Base-by-base conservation (phyloP, 1,140 invertebrate species). In the Coenobita brevimanus region DNA sequence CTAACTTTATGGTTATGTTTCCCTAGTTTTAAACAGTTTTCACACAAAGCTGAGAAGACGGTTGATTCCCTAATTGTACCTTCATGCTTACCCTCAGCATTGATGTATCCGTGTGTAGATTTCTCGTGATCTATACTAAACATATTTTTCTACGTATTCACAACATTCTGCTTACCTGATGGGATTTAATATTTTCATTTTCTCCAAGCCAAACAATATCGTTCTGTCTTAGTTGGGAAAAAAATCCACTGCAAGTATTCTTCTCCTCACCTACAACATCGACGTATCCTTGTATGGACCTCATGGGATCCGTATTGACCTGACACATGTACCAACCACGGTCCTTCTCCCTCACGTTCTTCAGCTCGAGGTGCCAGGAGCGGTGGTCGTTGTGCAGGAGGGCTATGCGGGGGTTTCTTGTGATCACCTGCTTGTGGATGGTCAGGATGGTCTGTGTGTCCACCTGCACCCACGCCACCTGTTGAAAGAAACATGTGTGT, bases 281-380 rank as follows among this genome's bases (percentile, higher is more conserved):
- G n/a, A 94, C 88, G 88, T 92, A 92, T 3, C 92, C 93, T 8
- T 91, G 90, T 79, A 91, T 90, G 33, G 84, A 91, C 43, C 91
- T 91, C 91, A 93, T 93, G 17, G 97, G 97, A 89, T 97, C 97
- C 0, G 98, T 98, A 93, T 98, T 99, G 91, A 99, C 97, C 93
- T 99, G 98, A 92, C 98, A 98, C 96, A 98, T 98, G 93, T 98
- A 99, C 38, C 96, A 94, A 46, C 98, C 98, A 90, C 96, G 95
- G 93, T 99, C 98, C 91, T 96, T 96, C 93, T 98, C 96, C 89
- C 97, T 96, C 41, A 98, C 96, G 91, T 97, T 96, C 89, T 95
- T 96, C 91, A 98, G 98, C 93, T 98, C 97, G 91, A 98, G 94
- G 92, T 96, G 88, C 91, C 91, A 91, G 3, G 89, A 81, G 50